Evolutionary conservation across 2,797 vertebrate genomes (phyloP), one percentile per base, ranked within the genome.

Genomic region (Coracias cyanogaster): DNA sequence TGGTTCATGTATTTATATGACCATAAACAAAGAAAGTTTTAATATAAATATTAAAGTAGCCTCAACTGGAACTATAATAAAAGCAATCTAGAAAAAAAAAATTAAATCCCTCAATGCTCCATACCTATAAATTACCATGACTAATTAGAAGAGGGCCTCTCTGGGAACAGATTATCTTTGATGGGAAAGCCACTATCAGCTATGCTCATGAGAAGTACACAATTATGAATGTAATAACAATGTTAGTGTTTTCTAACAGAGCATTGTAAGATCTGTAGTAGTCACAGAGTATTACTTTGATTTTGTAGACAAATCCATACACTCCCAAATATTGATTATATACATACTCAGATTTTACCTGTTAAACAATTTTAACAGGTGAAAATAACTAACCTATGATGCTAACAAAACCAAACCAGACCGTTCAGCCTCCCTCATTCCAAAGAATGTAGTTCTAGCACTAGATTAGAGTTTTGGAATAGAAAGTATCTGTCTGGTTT

Each of bases 131-230:
- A 82, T 93, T 92, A 93, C 49, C 65, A 60, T 43, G 25, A 46
- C 48, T 93, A 80, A 93, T 94, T 85, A 85, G 77, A 93, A 83
- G 52, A 80, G 15, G 4, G 20, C 10, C 66, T 93, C 66, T 58
- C 35, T 39, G 82, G 66, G 60, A 95, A 73, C n/a, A 85, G 66
- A 92, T 87, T 61, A 48, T 29, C 55, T 95, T 80, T 88, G 58
- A 82, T 64, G 39, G 48, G 73, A 92, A 92, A 92, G 46, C 60
- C 28, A 64, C 69, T 71, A 62, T 67, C 41, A 80, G 61, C 49
- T 78, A 52, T 24, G 37, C n/a, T 82, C 13, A 62, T 52, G 24
- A 90, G 14, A 83, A 84, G 35, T 41, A 77, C 28, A 61, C 18
- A 48, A 37, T 81, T 48, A 39, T 6, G 16, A 57, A 45, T 45